Conservation (phyloP, 2,113 vertebrate genomes). For the Pituophis catenifer region DNA sequence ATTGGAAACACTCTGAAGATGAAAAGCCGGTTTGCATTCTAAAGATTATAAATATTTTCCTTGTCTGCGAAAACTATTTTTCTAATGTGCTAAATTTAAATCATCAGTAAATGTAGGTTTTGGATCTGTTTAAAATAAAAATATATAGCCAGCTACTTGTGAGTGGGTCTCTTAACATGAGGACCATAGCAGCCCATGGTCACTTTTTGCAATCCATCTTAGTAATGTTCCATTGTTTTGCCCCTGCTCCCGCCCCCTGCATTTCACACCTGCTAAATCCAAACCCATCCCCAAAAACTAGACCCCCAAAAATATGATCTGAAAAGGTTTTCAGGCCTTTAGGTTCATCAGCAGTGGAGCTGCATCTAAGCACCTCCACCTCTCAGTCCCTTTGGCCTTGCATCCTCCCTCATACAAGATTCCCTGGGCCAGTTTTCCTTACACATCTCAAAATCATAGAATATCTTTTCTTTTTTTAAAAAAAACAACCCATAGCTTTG, state of each 20-base stretch:
- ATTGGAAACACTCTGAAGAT: slow-evolving; percentile 51
- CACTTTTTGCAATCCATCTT: not conserved
- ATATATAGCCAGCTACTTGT: not conserved
- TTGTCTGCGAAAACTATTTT: not conserved
- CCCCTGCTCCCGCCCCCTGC: not conserved
- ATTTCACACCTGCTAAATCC: not conserved
- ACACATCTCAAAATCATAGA: not conserved
- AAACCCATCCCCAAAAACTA: not conserved
- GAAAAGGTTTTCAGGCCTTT: not conserved
- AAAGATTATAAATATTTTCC: slow-evolving; percentile 18
- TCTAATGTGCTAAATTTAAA: not conserved
- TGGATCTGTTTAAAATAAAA: not conserved
- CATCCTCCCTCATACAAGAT: not conserved
- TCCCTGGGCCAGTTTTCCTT: not conserved
- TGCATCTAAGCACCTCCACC: not conserved
- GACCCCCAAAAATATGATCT: not conserved
- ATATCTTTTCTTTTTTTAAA: not conserved
- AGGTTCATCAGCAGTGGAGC: not conserved
- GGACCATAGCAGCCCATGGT: not conserved
- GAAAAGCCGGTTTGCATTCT: slow-evolving; percentile 35
- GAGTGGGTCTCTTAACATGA: not conserved
- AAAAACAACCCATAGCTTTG: not conserved
- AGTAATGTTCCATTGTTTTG: not conserved
- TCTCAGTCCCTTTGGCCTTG: not conserved
- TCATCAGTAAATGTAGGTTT: not conserved